Evolutionary conservation across 2,113 vertebrate species (phyloP), one percentile per base, ranked within the genome.

Genomic region (Glareola pratincola): DNA sequence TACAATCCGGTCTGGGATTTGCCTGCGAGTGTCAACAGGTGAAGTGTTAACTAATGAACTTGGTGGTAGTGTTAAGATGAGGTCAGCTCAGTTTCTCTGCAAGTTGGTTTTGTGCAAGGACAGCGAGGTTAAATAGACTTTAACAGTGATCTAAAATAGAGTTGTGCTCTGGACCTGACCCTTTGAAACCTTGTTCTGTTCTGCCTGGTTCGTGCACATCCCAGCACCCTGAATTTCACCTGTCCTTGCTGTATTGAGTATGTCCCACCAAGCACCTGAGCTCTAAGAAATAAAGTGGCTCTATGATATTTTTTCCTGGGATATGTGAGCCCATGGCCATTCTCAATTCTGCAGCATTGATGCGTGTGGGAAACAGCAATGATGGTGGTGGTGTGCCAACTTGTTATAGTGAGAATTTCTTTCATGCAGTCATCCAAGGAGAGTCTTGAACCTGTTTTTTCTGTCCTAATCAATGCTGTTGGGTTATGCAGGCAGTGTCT

Each of bases 11-110:
- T 81, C 96, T 96, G 96, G 96, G 96, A 95, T 97, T 96, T 97
- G 96, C 96, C 93, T 93, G 95, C 82, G 23, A 93, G 94, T 97
- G 95, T 95, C 93, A 96, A 95, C 94, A 96, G 97, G 96, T 95
- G 97, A 96, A 95, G 95, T 87, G 94, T 85, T 96, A 57, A 92
- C 91, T 94, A 73, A 92, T 95, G 96, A 96, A 95, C 89, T 71
- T 67, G 71, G 87, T 87, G 94, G 43, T 90, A 66, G 96, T 96
- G 97, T 85, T 85, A 95, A 87, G 92, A 90, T 62, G 93, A 96
- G 97, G 97, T 96, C 96, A 97, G 92, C 66, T 85, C 59, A 7
- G 43, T 74, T 93, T 75, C 69, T 95, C 82, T 53, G 32, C 37
- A 16, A 5, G 75, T 7, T 68, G 59, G 88, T 77, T 96, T 86